Base-by-base conservation (phyloP, 2,888 invertebrate genomes). In the Sesia bembeciformis region DNA sequence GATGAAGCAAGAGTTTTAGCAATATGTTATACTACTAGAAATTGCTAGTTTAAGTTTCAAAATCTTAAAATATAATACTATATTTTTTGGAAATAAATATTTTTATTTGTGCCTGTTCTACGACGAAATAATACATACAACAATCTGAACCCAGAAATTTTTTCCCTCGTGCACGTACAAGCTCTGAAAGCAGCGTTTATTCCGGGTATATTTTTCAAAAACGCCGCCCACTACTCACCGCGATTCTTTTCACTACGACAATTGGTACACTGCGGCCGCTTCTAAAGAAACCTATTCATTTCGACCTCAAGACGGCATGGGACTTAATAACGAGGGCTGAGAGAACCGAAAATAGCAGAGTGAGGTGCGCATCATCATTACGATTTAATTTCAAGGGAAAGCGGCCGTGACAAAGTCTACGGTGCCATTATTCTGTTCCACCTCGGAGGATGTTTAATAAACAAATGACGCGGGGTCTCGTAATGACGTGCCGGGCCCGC, bases 381-480 rank as follows among this genome's bases (percentile, higher is more conserved):
- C 82, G 76, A 84, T 88, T 88, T 84, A 86, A 88, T 86, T 85
- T 83, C 74, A 74, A 77, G 79, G 81, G 83, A 85, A 85, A 82
- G 79, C 81, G 81, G 71, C 78, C 82, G 76, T 81, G 84, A 84
- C 86, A 83, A 85, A 84, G 84, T 84, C 86, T 80, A 74, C 76
- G 71, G 66, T 70, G 72, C 84, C 83, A 87, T 88, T 88, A 87
- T 86, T 81, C 77, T 75, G 81, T 86, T 85, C 84, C 82, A 83
- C 84, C 84, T 84, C 79, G 76, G 76, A 80, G 84, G 82, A 81
- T 84, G 85, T 84, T 87, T 87, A 83, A 85, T 86, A 86, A 86
- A 86, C 87, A 86, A 86, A 87, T 86, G 86, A 86, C 80, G 83
- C 81, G 80, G 79, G 81, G 73, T 74, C 69, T 74, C 72, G 76